Evolutionary conservation across 2,797 vertebrate species (phyloP).

Genomic region (Nyctalus aviator): DNA sequence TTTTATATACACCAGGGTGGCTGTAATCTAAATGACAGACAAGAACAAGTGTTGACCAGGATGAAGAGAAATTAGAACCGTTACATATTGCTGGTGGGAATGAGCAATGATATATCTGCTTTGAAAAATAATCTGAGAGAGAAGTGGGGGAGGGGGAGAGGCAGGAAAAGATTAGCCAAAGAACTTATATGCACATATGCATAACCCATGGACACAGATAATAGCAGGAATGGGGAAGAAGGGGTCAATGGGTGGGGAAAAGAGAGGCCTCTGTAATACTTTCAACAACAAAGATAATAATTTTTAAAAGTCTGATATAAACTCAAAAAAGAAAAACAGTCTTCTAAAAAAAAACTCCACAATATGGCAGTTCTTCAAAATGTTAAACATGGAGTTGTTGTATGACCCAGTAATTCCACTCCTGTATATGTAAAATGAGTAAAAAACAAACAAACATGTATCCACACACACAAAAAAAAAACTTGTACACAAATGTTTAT

Average conservation of each 20-base stretch:
- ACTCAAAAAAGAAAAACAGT: too few species aligned
- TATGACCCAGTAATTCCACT: background rate
- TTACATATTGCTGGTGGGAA: background rate
- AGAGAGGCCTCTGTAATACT: too few species aligned
- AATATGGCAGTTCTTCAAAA: background rate
- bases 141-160: too few species aligned
- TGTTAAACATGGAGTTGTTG: background rate
- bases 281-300: too few species aligned
- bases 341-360: background rate
- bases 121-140: background rate
- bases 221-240: too few species aligned
- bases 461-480: background rate
- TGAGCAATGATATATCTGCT: background rate
- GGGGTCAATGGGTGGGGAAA: too few species aligned
- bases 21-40: background rate
- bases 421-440: background rate
- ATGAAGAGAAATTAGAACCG: slow-evolving; percentile 14
- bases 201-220: too few species aligned
- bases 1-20: background rate
- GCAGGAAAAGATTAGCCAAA: too few species aligned
- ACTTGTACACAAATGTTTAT: background rate
- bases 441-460: background rate
- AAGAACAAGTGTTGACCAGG: background rate
- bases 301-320: too few species aligned
- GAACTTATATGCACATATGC: too few species aligned